Conservation (phyloP, 1,140 invertebrate genomes). For the Hestina assimilis region DNA sequence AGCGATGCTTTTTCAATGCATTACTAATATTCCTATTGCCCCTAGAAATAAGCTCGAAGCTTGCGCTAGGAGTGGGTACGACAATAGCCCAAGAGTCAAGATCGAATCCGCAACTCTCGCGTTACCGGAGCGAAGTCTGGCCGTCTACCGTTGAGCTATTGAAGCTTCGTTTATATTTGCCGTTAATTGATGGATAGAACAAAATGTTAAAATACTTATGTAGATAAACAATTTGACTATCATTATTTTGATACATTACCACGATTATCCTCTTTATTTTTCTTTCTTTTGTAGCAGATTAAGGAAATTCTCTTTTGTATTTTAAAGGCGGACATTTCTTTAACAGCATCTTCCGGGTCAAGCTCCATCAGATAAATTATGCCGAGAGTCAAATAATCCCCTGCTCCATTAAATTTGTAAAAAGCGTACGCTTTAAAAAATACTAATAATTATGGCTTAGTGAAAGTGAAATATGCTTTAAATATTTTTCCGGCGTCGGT, state of each 20-base stretch:
- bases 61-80: too few species aligned
- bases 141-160: too few species aligned
- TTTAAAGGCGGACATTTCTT: conserved; percentile 48
- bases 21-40: too few species aligned
- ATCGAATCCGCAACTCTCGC: too few species aligned
- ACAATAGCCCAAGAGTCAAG: too few species aligned
- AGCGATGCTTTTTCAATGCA: too few species aligned
- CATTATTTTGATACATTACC: conserved; percentile 38
- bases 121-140: too few species aligned
- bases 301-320: conserved; percentile 28
- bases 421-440: conserved; percentile 53
- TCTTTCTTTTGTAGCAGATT: conserved; percentile 36
- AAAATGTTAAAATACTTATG: too few species aligned
- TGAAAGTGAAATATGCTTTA: background rate
- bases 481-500: too few species aligned
- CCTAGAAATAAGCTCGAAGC: too few species aligned
- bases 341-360: conserved; percentile 32
- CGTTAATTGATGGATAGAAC: too few species aligned
- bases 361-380: conserved; percentile 60
- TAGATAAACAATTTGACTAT: background rate
- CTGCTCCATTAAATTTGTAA: conserved; percentile 49
- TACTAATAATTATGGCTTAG: conserved; percentile 43
- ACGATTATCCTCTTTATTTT: conserved; percentile 52
- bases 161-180: too few species aligned
- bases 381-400: conserved; percentile 55